These are phyloP conservation scores for Trichomalopsis sarcophagae DNA, from an alignment of 1,140 invertebrate genomes.

Conservation along the genomic window DNA sequence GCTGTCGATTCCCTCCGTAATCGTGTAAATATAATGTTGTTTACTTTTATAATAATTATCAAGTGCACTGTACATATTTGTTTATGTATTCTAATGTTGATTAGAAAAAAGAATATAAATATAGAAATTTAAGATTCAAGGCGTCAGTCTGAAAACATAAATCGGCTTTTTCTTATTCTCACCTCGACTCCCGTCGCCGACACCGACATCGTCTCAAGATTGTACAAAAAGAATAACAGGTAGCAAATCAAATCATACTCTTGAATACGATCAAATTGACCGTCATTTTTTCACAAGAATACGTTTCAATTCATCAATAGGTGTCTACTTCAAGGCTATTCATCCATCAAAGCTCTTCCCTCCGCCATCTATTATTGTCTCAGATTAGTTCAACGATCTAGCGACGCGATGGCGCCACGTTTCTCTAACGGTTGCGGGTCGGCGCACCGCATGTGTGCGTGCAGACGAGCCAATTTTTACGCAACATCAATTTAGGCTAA, in stretches of 20 bases:
- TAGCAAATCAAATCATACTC: no score
- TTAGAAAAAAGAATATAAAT: not conserved
- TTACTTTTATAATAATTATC: not conserved
- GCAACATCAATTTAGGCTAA: constrained; percentile 10
- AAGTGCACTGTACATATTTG: not conserved
- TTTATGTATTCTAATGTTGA: not conserved
- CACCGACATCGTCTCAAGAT: no score
- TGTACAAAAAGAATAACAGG: no score
- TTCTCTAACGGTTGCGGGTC: not conserved
- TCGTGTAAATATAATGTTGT: not conserved
- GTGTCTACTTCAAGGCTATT: no score
- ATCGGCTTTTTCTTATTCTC: not conserved
- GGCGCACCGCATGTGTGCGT: no score
- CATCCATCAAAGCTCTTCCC: no score
- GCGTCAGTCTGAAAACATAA: no score
- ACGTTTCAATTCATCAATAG: no score
- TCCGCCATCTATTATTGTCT: not conserved
- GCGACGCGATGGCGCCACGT: not conserved
- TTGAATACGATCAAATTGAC: no score
- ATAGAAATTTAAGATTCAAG: not conserved
- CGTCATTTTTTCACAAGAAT: no score
- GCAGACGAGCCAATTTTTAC: not conserved
- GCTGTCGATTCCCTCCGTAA: not conserved
- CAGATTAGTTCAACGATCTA: not conserved
- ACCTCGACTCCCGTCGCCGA: no score